These are phyloP conservation scores for Prionace glauca DNA, from an alignment of 2,797 vertebrate species.

Conservation along the genomic window DNA sequence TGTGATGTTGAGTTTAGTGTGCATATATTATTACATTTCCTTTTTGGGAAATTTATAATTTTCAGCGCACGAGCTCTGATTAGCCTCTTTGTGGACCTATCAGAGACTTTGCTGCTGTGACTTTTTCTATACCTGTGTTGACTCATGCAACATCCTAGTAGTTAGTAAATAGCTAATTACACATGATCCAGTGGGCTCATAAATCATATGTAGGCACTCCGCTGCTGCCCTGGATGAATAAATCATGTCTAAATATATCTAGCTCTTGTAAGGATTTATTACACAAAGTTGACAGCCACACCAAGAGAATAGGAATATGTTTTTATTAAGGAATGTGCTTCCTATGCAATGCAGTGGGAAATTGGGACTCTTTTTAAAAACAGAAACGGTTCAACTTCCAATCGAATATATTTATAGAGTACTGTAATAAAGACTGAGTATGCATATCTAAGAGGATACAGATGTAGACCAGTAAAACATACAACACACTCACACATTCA, in stretches of 20 bases:
- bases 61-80: background rate
- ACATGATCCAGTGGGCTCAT: constrained; percentile 11
- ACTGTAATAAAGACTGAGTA: background rate
- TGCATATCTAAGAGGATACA: background rate
- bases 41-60: background rate
- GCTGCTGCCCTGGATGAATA: constrained; percentile 26
- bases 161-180: constrained; percentile 38
- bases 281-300: constrained; percentile 15
- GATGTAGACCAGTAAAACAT: background rate
- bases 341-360: background rate
- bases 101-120: background rate
- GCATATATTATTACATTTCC: background rate
- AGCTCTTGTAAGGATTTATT: constrained; percentile 17
- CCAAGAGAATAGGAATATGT: background rate
- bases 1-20: background rate
- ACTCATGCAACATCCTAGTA: background rate
- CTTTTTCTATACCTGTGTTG: background rate
- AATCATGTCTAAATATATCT: constrained; percentile 17
- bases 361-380: background rate
- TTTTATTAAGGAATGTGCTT: constrained; percentile 20
- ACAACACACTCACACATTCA: background rate
- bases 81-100: background rate
- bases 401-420: background rate
- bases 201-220: constrained; percentile 19
- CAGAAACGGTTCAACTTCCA: background rate